Evolutionary conservation across 2,888 invertebrate species (phyloP).

Genomic region (Tetranychus truncatus): DNA sequence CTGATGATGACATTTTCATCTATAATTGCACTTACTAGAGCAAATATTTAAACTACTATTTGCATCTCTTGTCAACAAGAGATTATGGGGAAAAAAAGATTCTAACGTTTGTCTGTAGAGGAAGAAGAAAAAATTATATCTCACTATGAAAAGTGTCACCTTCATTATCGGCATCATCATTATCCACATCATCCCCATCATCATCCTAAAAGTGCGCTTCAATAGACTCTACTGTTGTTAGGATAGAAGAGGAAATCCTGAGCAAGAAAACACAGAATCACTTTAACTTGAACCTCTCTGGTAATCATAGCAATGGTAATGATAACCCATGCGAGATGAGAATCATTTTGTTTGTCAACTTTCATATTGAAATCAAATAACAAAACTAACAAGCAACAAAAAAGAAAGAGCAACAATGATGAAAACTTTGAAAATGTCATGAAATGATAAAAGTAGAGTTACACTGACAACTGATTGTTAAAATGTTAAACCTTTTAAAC

Average conservation of each 20-base stretch:
- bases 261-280: neutral
- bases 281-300: neutral
- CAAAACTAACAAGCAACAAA: neutral
- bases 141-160: neutral
- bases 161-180: neutral
- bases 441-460: neutral
- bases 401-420: neutral
- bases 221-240: too few relatives aligned
- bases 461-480: neutral
- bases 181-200: neutral
- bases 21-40: slow-evolving; percentile 1
- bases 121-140: neutral
- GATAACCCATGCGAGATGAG: neutral
- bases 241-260: too few relatives aligned
- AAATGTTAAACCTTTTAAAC: neutral
- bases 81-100: neutral
- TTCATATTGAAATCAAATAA: neutral
- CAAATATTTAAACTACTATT: slow-evolving; percentile 1
- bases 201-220: neutral
- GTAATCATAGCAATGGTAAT: neutral
- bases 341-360: neutral
- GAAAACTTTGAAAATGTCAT: neutral
- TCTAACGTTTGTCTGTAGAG: neutral
- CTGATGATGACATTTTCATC: neutral
- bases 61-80: slow-evolving; percentile 1